Evolutionary conservation across 2,797 vertebrate species (phyloP).

Genomic region (Ataeniobius toweri): DNA sequence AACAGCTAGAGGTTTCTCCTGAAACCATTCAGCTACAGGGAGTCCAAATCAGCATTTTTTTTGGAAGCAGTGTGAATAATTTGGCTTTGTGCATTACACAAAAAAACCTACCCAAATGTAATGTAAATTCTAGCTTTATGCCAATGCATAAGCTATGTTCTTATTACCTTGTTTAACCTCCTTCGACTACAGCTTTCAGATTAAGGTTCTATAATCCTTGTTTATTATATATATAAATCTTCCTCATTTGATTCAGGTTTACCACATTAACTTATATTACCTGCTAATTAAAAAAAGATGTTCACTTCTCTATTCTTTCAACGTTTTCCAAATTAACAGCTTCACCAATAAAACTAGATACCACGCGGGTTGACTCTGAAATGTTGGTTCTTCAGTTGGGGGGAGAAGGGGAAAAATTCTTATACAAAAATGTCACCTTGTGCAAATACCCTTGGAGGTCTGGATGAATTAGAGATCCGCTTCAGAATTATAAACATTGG

Average conservation of each 20-base stretch:
- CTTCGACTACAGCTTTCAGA: neutral
- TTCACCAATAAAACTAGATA: slow-evolving; percentile 30
- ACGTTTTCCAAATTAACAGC: slow-evolving; percentile 10
- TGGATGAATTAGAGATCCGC: slow-evolving; percentile 66
- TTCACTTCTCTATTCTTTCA: slow-evolving; percentile 8
- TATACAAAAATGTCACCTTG: slow-evolving; percentile 72
- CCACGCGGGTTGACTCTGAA: slow-evolving; percentile 18
- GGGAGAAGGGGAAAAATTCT: slow-evolving; percentile 41
- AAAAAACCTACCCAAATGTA: neutral
- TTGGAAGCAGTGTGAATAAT: neutral
- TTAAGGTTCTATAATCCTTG: neutral
- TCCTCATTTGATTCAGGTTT: neutral
- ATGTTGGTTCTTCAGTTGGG: slow-evolving; percentile 43
- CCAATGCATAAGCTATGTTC: neutral
- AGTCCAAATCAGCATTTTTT: neutral
- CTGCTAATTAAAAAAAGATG: neutral
- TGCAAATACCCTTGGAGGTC: slow-evolving; percentile 71
- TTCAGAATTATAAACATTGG: slow-evolving; percentile 72
- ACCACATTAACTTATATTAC: neutral
- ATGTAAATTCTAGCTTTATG: neutral
- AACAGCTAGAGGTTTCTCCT: too few species aligned
- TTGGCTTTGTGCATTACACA: neutral
- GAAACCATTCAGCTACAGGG: too few species aligned
- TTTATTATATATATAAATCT: neutral
- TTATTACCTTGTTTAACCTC: neutral